These are phyloP conservation scores for Buceros bicornis DNA, from an alignment of 2,797 vertebrate species.

Conservation along the genomic window DNA sequence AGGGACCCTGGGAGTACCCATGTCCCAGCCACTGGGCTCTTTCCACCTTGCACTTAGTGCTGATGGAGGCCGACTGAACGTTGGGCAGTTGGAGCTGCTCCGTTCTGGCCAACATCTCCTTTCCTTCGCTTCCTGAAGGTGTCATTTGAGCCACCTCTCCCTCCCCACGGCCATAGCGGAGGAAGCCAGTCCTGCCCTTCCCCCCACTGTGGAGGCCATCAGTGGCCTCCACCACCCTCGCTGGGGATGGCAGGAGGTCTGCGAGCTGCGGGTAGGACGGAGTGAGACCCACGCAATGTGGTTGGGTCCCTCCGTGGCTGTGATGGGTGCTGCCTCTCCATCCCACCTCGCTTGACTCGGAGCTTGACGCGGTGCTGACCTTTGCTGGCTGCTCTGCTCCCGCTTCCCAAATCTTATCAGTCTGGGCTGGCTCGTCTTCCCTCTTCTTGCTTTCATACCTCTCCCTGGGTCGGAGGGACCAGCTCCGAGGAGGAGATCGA, in stretches of 20 bases:
- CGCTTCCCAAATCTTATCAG: background rate
- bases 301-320: conserved; percentile 4
- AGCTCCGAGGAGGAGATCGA: background rate
- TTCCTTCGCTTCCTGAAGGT: background rate
- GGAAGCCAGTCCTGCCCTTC: background rate
- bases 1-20: background rate
- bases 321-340: background rate
- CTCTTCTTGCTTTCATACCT: conserved; percentile 1
- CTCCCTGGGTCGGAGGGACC: background rate
- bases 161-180: rapidly evolving
- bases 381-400: conserved; percentile 20
- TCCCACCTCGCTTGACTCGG: background rate
- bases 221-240: background rate
- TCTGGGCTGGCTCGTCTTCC: background rate
- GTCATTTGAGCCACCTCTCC: background rate
- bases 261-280: rapidly evolving
- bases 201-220: rapidly evolving
- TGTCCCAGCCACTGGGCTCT: background rate
- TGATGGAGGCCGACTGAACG: background rate
- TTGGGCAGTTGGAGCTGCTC: rapidly evolving
- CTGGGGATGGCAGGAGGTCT: background rate
- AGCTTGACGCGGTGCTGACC: background rate
- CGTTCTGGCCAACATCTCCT: background rate
- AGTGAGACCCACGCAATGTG: rapidly evolving
- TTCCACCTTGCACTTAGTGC: rapidly evolving